phyloP scores from a whole-genome alignment of 2,888 invertebrate species.

The Parnassius apollo region DNA sequence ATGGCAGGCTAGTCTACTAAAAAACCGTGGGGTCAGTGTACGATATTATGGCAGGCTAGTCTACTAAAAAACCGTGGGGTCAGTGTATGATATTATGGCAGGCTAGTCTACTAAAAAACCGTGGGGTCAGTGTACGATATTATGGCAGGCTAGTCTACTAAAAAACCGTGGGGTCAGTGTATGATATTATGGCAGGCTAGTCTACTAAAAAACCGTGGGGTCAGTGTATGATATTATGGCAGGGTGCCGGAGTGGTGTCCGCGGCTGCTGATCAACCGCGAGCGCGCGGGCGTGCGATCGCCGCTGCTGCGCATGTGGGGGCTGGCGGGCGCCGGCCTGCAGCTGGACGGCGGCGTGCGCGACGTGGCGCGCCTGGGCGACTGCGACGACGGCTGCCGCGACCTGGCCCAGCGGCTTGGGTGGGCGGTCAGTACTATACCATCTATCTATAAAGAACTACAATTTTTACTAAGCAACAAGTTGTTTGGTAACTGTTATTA shows the following conservation, averaged over 20 bases:
- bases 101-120: constrained; percentile 32
- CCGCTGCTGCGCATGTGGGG: constrained; percentile 62
- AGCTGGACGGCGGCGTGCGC: constrained; percentile 85
- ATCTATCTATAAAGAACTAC: too few relatives aligned
- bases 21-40: too few relatives aligned
- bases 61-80: too few relatives aligned
- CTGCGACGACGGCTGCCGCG: constrained; percentile 89
- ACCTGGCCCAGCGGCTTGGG: constrained; percentile 87
- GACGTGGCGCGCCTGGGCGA: constrained; percentile 92
- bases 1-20: too few relatives aligned
- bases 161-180: too few relatives aligned
- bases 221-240: neutral
- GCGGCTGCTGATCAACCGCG: constrained; percentile 92
- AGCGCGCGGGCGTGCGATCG: constrained; percentile 81
- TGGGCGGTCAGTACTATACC: constrained; percentile 84
- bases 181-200: too few relatives aligned
- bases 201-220: too few relatives aligned
- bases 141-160: too few relatives aligned
- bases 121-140: too few relatives aligned
- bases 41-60: constrained; percentile 40
- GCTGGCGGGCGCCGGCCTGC: constrained; percentile 80
- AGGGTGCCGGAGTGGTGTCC: constrained; percentile 86
- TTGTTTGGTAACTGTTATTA: too few relatives aligned
- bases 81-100: constrained; percentile 23
- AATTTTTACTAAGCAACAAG: too few relatives aligned